Evolutionary conservation across 2,797 vertebrate genomes (phyloP), one percentile per base, ranked within the genome.

Genomic region (Prunella strophiata): DNA sequence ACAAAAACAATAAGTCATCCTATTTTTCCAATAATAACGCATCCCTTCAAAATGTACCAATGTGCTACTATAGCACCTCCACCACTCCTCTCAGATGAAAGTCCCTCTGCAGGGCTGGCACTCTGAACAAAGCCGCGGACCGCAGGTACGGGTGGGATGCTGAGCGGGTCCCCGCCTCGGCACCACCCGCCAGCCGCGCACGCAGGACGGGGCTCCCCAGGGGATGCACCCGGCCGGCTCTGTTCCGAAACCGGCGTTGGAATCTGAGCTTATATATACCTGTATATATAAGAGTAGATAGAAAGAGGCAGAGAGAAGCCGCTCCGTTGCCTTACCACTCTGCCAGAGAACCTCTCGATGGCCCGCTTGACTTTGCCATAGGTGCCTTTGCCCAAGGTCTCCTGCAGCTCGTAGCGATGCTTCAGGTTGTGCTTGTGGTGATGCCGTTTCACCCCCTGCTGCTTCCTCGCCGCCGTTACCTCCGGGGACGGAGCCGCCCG

Each of bases 371-470:
- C 99, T 98, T 99, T 99, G 97, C 99, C 99, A 29, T 99, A 99
- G 80, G 99, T 99, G 95, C 99, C 99, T 97, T 98, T 98, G 72
- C 99, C 99, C 97, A 99, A 98, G 50, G 99, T 99, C 98, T 99
- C 99, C 97, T 98, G 98, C 97, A 99, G 98, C 98, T 99, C 99
- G 86, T 99, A 99, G 96, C 99, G 99, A 96, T 99, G 99, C 95
- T 99, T 99, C 97, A 99, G 98, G 98, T 99, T 99, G 97, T 99
- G 99, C 94, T 99, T 99, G 98, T 99, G 99, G 94, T 99, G 99
- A 97, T 99, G 99, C 87, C 99, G 98, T 98, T 99, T 99, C 97
- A 99, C 99, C 36, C 98, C 99, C 11, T 98, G 98, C 96, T 98
- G 98, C 91, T 98, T 98, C 94, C 97, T 97, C 89, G 95, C 96